These are phyloP conservation scores for Acronicta leporina DNA, from an alignment of 2,888 invertebrate genomes.

Conservation along the genomic window DNA sequence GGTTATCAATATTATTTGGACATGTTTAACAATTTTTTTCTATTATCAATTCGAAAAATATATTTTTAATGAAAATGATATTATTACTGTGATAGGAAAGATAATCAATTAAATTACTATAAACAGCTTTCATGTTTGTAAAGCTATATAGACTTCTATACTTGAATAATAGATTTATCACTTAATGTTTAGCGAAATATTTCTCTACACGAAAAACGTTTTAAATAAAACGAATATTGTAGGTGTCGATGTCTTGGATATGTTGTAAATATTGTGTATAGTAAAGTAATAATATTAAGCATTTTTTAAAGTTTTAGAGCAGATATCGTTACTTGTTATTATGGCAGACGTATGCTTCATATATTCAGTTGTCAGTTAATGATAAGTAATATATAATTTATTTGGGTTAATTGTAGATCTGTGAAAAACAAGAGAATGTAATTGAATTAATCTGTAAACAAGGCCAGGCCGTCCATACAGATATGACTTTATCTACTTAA, in stretches of 20 bases:
- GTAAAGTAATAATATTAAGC: conserved; percentile 46
- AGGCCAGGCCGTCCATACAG: conserved; percentile 86
- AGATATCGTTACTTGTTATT: conserved; percentile 61
- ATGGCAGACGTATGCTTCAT: conserved; percentile 52
- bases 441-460: conserved; percentile 56
- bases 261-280: conserved; percentile 69
- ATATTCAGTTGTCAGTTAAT: conserved; percentile 42
- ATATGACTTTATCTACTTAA: conserved; percentile 70
- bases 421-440: conserved; percentile 59
- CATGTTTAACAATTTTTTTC: conserved; percentile 52
- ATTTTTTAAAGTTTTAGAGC: conserved; percentile 45
- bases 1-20: conserved; percentile 50
- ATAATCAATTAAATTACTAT: conserved; percentile 54
- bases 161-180: conserved; percentile 42
- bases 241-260: conserved; percentile 23
- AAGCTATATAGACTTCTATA: conserved; percentile 43
- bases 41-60: conserved; percentile 50
- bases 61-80: conserved; percentile 57
- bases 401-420: conserved; percentile 65
- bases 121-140: conserved; percentile 48
- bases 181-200: conserved; percentile 18
- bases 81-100: conserved; percentile 73
- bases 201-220: conserved; percentile 22
- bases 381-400: conserved; percentile 54
- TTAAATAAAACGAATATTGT: conserved; percentile 6